A percentile compares a stretch with the other conserved stretches of the same genome.
Evolutionary conservation across 2,888 invertebrate genomes (phyloP).

Genomic region (Seladonia tumulorum): DNA sequence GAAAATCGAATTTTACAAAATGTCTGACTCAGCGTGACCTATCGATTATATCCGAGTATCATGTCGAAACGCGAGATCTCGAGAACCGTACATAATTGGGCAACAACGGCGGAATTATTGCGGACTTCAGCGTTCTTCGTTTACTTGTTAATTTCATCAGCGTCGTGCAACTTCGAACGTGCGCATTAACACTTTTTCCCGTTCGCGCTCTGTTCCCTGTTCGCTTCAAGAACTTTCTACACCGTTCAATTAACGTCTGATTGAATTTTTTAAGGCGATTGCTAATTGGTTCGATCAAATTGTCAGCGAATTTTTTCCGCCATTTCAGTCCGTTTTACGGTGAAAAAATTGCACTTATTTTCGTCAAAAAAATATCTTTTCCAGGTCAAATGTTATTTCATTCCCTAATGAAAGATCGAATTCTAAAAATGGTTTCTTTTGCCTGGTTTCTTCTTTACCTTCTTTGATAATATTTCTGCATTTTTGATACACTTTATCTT

Average conservation of each 20-base stretch:
- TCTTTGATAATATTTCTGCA: not conserved
- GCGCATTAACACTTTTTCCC: not conserved
- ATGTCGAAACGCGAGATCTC: conserved; percentile 1
- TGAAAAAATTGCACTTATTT: not conserved
- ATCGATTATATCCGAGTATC: not conserved
- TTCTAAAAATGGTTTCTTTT: not conserved
- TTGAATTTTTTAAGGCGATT: not conserved
- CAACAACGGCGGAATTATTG: not conserved
- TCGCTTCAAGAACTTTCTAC: not conserved
- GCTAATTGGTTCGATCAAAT: not conserved
- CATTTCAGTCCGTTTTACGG: not conserved
- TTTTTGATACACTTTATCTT: not conserved
- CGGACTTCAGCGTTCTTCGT: not conserved
- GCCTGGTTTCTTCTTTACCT: not conserved
- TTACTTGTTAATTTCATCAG: not conserved
- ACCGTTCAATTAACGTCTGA: not conserved
- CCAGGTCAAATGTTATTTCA: not conserved
- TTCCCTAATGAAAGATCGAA: not conserved
- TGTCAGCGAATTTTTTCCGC: not conserved
- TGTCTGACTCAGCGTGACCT: not conserved
- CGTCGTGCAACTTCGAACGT: not conserved
- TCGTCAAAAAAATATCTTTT: not conserved
- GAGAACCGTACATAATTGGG: not conserved
- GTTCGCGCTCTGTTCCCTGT: not conserved
- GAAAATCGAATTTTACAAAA: not conserved